phyloP scores from a whole-genome alignment of 2,888 invertebrate species.

The Congeria kusceri region DNA sequence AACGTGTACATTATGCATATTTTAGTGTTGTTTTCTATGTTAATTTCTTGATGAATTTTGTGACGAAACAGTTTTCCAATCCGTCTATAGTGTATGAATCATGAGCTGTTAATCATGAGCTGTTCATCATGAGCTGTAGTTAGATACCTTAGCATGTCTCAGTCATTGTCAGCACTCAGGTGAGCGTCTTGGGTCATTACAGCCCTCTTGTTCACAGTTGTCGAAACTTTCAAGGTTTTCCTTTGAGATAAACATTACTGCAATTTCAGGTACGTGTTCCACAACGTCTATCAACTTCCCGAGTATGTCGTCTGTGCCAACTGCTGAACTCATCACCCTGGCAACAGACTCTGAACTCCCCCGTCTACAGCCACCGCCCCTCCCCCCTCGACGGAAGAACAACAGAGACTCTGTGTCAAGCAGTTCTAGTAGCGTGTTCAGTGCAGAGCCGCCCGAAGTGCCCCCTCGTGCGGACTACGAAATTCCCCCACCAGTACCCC shows the following conservation, averaged over 20 bases:
- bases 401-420: slow-evolving; percentile 86
- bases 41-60: too few relatives aligned
- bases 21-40: too few relatives aligned
- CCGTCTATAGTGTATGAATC: too few relatives aligned
- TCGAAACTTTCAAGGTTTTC: too few relatives aligned
- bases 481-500: slow-evolving; percentile 89
- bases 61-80: too few relatives aligned
- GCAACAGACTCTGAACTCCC: slow-evolving; percentile 60
- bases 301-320: slow-evolving; percentile 30
- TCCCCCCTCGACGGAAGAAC: slow-evolving; percentile 85
- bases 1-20: too few relatives aligned
- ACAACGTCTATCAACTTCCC: slow-evolving; percentile 30
- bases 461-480: slow-evolving; percentile 88
- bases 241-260: slow-evolving; percentile 12
- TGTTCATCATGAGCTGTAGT: too few relatives aligned
- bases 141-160: too few relatives aligned
- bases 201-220: too few relatives aligned
- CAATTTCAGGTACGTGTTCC: slow-evolving; percentile 43
- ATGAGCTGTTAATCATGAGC: too few relatives aligned
- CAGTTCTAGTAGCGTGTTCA: slow-evolving; percentile 85
- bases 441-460: slow-evolving; percentile 89
- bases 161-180: too few relatives aligned
- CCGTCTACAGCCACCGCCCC: slow-evolving; percentile 75
- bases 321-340: slow-evolving; percentile 54
- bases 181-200: too few relatives aligned